Evolutionary conservation across 2,888 invertebrate species (phyloP).

Genomic region (Lochmaea capreae): DNA sequence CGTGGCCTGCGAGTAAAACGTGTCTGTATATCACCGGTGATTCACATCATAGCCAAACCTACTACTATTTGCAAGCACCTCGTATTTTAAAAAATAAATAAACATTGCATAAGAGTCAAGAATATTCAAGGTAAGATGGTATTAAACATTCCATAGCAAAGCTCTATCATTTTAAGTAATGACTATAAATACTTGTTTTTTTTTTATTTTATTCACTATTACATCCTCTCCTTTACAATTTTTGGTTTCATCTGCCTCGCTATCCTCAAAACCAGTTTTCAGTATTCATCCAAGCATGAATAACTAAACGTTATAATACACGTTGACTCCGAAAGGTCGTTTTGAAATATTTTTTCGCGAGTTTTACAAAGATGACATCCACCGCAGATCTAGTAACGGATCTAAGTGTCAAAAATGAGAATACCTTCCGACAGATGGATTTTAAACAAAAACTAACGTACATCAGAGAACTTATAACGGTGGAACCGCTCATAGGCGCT

Average conservation of each 20-base stretch:
- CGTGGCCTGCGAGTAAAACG: too few species aligned
- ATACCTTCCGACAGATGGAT: constrained; percentile 50
- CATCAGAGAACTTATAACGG: constrained; percentile 58
- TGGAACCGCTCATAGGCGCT: constrained; percentile 61
- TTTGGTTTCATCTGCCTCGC: not conserved
- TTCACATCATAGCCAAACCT: too few species aligned
- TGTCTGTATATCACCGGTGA: too few species aligned
- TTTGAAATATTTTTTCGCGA: not conserved
- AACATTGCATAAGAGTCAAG: not conserved
- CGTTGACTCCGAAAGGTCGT: not conserved
- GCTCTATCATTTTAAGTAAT: not conserved
- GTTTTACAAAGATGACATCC: constrained; percentile 53
- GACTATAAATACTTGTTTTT: not conserved
- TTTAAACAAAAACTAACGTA: constrained; percentile 48
- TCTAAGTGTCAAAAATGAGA: constrained; percentile 45
- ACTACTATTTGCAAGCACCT: not conserved
- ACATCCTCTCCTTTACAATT: not conserved
- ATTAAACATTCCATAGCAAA: not conserved
- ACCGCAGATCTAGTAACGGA: constrained; percentile 57
- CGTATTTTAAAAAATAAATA: not conserved
- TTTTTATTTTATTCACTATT: not conserved
- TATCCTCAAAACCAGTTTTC: constrained; percentile 19
- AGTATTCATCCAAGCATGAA: constrained; percentile 14
- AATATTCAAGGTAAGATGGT: not conserved
- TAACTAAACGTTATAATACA: not conserved